Conservation (phyloP, 2,113 vertebrate genomes). For the Amia ocellicauda region DNA sequence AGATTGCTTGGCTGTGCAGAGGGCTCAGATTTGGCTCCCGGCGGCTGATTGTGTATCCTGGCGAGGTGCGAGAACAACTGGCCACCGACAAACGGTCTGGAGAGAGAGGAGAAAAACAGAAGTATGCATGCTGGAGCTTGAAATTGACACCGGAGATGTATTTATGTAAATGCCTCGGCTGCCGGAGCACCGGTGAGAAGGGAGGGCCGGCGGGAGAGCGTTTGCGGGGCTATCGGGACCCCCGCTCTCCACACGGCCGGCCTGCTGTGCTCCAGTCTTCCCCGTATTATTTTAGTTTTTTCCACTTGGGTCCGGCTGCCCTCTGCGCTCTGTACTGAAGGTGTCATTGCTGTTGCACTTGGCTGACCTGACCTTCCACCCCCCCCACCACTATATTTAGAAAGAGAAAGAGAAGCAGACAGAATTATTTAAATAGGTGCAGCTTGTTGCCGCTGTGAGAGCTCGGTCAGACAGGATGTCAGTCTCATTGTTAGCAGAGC, state of each 20-base stretch:
- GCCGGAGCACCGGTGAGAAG: constrained; percentile 24
- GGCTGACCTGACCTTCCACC: constrained; percentile 40
- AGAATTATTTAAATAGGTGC: constrained; percentile 12
- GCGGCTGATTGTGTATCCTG: constrained; percentile 16
- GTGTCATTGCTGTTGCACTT: constrained; percentile 48
- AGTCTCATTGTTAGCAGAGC: constrained; percentile 49
- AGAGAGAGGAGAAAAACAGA: constrained; percentile 20
- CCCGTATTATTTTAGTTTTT: background rate
- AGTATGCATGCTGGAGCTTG: constrained; percentile 28
- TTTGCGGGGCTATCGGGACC: background rate
- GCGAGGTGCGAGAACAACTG: constrained; percentile 23
- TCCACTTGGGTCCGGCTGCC: constrained; percentile 26
- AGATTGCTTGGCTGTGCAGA: constrained; percentile 36
- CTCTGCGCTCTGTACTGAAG: constrained; percentile 43
- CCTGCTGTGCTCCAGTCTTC: constrained; percentile 47
- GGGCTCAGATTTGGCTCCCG: constrained; percentile 14
- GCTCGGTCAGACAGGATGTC: constrained; percentile 55
- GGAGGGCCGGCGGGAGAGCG: constrained; percentile 14
- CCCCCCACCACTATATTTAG: constrained; percentile 20
- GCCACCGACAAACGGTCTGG: constrained; percentile 2
- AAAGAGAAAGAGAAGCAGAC: constrained; percentile 1
- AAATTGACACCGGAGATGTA: constrained; percentile 32
- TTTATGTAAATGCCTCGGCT: constrained; percentile 42
- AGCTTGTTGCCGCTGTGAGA: constrained; percentile 6
- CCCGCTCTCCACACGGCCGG: background rate